A percentile compares a stretch with the other conserved stretches of the same genome.
These are phyloP conservation scores for Hippocampus comes DNA, from an alignment of 2,113 vertebrate genomes.

Conservation along the genomic window DNA sequence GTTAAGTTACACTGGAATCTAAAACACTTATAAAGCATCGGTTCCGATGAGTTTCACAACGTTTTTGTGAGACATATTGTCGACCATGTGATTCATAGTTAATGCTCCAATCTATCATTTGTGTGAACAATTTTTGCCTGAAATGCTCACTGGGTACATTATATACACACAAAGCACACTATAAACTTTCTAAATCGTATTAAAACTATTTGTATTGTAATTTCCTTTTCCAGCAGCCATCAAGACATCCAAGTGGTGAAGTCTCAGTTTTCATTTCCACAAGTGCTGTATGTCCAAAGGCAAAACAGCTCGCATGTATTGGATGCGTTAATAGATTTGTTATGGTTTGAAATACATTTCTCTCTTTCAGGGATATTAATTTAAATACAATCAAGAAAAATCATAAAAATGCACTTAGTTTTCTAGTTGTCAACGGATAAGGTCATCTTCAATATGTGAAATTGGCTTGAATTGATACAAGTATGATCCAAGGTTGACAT, in stretches of 20 bases:
- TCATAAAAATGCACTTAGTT: neutral
- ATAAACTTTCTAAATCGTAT: neutral
- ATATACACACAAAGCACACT: neutral
- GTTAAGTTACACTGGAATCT: too few relatives aligned
- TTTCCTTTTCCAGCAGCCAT: neutral
- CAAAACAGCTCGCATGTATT: slow-evolving; percentile 9
- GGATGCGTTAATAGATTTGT: slow-evolving; percentile 9
- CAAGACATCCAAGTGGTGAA: neutral
- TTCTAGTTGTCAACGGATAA: neutral
- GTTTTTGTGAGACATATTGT: too few relatives aligned
- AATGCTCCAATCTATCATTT: slow-evolving; percentile 24
- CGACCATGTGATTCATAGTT: neutral
- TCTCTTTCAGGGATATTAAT: slow-evolving; percentile 1
- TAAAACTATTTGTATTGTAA: neutral
- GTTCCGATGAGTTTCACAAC: too few relatives aligned
- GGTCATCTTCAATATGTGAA: neutral
- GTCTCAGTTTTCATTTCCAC: slow-evolving; percentile 2
- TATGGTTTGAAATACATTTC: slow-evolving; percentile 30
- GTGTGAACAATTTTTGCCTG: slow-evolving; percentile 24
- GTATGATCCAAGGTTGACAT: neutral
- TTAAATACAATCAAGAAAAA: slow-evolving; percentile 9
- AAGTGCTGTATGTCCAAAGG: neutral
- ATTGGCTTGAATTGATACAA: neutral
- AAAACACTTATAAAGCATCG: too few relatives aligned
- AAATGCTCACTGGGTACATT: neutral